Percentiles rank a stretch among this genome's conserved stretches.
Conservation (phyloP, 1,140 invertebrate species). For the Asobara japonica region DNA sequence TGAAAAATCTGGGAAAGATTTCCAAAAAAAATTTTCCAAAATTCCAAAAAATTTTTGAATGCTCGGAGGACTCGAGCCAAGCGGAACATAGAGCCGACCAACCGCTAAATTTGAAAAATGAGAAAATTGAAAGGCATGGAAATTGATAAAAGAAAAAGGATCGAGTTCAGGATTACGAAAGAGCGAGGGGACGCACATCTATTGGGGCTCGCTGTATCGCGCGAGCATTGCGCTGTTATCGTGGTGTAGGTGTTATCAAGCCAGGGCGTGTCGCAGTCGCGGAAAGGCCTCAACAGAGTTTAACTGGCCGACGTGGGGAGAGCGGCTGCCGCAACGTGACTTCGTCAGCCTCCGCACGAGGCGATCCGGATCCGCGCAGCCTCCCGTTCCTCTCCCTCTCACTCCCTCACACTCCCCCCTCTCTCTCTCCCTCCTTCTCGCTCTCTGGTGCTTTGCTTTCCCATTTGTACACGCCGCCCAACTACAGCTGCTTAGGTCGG, state of each 20-base stretch:
- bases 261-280: slow-evolving; percentile 62
- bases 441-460: not conserved
- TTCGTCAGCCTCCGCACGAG: slow-evolving; percentile 36
- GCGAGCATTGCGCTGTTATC: slow-evolving; percentile 47
- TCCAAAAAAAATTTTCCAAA: too few relatives aligned
- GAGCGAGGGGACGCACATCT: slow-evolving; percentile 55
- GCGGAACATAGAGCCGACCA: too few relatives aligned
- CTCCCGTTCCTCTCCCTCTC: slow-evolving; percentile 35
- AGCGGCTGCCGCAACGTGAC: slow-evolving; percentile 33
- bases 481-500: not conserved
- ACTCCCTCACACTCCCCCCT: slow-evolving; percentile 24
- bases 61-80: too few relatives aligned
- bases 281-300: slow-evolving; percentile 17
- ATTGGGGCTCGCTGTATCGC: slow-evolving; percentile 51
- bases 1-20: too few relatives aligned
- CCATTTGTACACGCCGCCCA: not conserved
- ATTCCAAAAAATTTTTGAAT: too few relatives aligned
- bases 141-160: not conserved
- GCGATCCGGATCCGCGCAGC: slow-evolving; percentile 40
- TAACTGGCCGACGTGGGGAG: slow-evolving; percentile 5
- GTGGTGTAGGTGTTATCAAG: slow-evolving; percentile 64
- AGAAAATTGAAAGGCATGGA: not conserved
- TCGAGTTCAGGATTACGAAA: slow-evolving; percentile 52
- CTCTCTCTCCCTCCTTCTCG: slow-evolving; percentile 33
- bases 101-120: not conserved